Evolutionary conservation across 2,888 invertebrate species (phyloP), one percentile per base, ranked within the genome.

Genomic region (Aspidiotus destructor): DNA sequence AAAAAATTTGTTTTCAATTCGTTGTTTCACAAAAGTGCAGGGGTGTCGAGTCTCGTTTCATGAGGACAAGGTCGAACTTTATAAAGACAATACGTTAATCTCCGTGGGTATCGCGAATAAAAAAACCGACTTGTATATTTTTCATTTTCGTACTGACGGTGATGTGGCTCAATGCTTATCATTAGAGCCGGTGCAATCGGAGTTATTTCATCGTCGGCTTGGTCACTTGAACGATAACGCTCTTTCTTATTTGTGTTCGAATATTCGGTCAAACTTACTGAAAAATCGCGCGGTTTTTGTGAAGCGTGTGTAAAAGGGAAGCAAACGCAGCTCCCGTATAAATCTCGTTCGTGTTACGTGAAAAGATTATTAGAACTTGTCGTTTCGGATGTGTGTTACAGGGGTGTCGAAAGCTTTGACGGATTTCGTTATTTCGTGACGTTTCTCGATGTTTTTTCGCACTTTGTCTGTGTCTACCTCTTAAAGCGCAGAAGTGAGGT

Each of bases 341-440:
- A 8, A 10, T n/a, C 8, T 8, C 15, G 10, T 8, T n/a, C 8
- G 11, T n/a, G 8, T 10, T 10, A 10, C 9, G 8, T 8, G 8
- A 8, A 10, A 8, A 10, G 55, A 8, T 15, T 15, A n/a, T n/a
- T 55, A 8, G 55, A 55, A 55, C 16, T 10, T 8, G 15, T 55
- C 15, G 55, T 55, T 8, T 55, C 55, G 9, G 55, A 55, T 15
- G 55, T 55, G 8, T 55, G 55, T 55, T 8, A n/a, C 8, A 15
- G 9, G 10, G 55, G 15, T n/a, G 10, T n/a, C 9, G 16, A 10
- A 8, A n/a, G 55, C 16, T 55, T 28, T 58, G 15, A 7, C 11
- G 9, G 58, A 17, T 58, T 28, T 8, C 16, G 28, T 11, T 58
- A 58, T 28, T 58, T 58, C 28, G 58, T 58, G 7, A 58, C 58